Base-by-base conservation (phyloP, 1,140 invertebrate genomes). In the Colletes gigas region DNA sequence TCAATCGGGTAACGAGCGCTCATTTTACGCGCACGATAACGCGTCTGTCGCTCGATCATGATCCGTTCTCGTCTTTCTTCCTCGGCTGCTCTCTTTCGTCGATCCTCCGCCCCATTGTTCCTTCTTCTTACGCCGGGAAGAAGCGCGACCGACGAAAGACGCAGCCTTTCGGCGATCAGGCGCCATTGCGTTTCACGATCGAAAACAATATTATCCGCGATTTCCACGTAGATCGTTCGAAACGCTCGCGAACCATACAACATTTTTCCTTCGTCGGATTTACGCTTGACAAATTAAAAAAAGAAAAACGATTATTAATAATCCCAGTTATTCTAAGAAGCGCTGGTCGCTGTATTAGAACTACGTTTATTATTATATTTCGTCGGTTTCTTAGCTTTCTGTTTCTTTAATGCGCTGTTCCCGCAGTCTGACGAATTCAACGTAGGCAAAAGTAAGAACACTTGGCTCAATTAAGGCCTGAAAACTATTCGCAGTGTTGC, bases 1-100 rank as follows among this genome's bases (percentile, higher is more conserved):
- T 84, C 77, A 67, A 71, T 83, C 76, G 76, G 66, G 41, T 83
- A 83, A 83, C 72, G 82, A 83, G 66, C 82, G 82, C 59, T 83
- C 80, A 68, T 78, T 83, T 83, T 69, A 83, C 73, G 62, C 75
- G 80, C 57, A 70, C 50, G 73, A 82, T 79, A 79, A 79, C 77
- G 77, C 47, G 39, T 30, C 65, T 55, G 52, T 82, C 65, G 41
- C 67, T 19, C 62, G 59, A 82, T 83, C 62, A 66, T 83, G 60
- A 54, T 68, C 65, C 52, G 60, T 79, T 79, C 77, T 79, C 70
- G 21, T 73, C 60, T 79, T 79, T 79, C 77, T 54, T 12, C 14
- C 66, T 19, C 17, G 39, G 19, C 6, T 41, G 30, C 12, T 21
- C 19, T 15, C 50, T 73, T 79, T 73, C 70, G 50, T 41, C 6